phyloP scores from a whole-genome alignment of 2,113 vertebrate genomes.

The Phaethornis superciliosus region DNA sequence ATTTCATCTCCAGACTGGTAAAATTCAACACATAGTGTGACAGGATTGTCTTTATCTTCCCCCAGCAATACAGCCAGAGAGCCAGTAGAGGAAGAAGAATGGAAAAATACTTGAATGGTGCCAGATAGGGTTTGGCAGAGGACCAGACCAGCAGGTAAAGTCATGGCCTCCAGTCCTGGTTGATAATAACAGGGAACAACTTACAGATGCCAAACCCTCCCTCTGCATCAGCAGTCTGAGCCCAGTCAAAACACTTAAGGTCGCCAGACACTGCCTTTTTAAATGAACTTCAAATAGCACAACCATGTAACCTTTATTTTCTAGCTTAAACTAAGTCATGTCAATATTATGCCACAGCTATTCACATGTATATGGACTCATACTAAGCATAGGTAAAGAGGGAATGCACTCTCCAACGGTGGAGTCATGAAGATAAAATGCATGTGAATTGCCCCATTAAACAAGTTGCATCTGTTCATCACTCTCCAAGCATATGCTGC shows the following conservation, averaged over 20 bases:
- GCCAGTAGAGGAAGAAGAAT: not conserved
- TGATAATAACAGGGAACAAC: not conserved
- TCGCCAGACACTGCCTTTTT: not conserved
- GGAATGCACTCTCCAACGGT: not conserved
- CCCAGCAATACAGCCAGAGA: not conserved
- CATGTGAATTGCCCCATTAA: not conserved
- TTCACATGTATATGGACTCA: not conserved
- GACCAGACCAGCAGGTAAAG: not conserved
- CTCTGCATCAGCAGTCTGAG: not conserved
- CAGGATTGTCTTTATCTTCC: not conserved
- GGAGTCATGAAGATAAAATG: not conserved
- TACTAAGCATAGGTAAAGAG: not conserved
- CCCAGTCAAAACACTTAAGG: not conserved
- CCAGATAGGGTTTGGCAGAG: not conserved
- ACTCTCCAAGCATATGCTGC: slow-evolving; percentile 6
- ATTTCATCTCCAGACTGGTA: not conserved
- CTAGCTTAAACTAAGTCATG: not conserved
- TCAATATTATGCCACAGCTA: not conserved
- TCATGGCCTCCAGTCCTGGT: not conserved
- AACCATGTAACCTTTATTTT: not conserved
- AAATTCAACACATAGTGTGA: not conserved
- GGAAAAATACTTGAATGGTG: not conserved
- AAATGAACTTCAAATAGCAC: not conserved
- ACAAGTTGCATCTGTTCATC: slow-evolving; percentile 18
- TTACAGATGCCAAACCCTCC: not conserved